phyloP scores from a whole-genome alignment of 2,888 invertebrate species.

The Ellobium chinense region DNA sequence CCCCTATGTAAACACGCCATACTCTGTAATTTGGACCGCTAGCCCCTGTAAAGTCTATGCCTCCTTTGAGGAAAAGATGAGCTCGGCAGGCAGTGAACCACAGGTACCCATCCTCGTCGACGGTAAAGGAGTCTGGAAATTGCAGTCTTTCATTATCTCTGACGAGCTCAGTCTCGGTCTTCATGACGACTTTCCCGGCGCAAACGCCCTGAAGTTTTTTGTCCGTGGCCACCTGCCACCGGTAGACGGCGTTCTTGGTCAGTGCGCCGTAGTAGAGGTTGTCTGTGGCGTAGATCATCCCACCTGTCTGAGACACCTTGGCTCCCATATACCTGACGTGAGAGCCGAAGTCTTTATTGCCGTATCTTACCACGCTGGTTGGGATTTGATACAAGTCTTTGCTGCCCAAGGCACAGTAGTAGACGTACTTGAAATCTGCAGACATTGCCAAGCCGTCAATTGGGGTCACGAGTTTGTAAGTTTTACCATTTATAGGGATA shows the following conservation, averaged over 20 bases:
- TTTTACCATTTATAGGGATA: conserved; percentile 12
- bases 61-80: conserved; percentile 53
- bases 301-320: conserved; percentile 60
- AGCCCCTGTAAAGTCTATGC: conserved; percentile 41
- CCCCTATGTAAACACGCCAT: conserved; percentile 49
- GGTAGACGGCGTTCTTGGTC: conserved; percentile 57
- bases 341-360: conserved; percentile 36
- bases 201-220: conserved; percentile 13
- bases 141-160: conserved; percentile 55
- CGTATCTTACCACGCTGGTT: conserved; percentile 55
- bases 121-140: conserved; percentile 65
- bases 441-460: conserved; percentile 71
- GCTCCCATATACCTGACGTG: conserved; percentile 56
- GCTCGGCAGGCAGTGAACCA: conserved; percentile 67
- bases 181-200: conserved; percentile 48
- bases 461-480: conserved; percentile 41
- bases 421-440: conserved; percentile 61
- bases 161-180: conserved; percentile 45
- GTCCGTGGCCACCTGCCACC: conserved; percentile 57
- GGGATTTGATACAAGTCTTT: conserved; percentile 55
- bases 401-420: conserved; percentile 64
- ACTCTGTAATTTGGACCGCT: conserved; percentile 46
- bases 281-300: conserved; percentile 61
- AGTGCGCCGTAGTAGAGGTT: conserved; percentile 63
- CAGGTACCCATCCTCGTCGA: conserved; percentile 57